Conservation (phyloP, 2,888 invertebrate species). For the Lasioglossum marginatum region DNA sequence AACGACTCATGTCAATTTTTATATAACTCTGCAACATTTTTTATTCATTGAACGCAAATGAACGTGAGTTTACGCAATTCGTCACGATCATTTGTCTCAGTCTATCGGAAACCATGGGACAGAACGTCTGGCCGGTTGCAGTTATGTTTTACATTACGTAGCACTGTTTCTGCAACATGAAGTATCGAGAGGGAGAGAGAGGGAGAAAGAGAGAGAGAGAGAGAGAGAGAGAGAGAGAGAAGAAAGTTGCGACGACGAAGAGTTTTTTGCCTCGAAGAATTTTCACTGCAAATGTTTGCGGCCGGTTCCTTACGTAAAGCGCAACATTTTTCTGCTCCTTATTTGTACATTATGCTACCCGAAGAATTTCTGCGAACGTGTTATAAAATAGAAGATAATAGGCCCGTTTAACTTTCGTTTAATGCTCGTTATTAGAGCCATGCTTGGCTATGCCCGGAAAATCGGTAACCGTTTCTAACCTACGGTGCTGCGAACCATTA, state of each 20-base stretch:
- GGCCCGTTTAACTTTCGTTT: not conserved
- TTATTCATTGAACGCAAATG: slow-evolving; percentile 30
- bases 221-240: no score
- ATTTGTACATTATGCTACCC: not conserved
- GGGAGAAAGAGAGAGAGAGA: not conserved
- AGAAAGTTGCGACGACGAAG: no score
- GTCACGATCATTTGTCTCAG: not conserved
- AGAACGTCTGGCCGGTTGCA: slow-evolving; percentile 10
- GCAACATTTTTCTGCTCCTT: slow-evolving; percentile 21
- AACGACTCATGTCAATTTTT: not conserved
- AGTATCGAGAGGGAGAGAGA: slow-evolving; percentile 17
- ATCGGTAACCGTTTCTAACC: not conserved
- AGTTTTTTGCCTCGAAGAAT: slow-evolving; percentile 46
- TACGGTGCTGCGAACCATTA: not conserved
- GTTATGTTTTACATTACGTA: slow-evolving; percentile 49
- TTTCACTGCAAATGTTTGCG: slow-evolving; percentile 41
- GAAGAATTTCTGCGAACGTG: not conserved
- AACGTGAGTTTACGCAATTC: slow-evolving; percentile 29
- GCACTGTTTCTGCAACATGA: not conserved
- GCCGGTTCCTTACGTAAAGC: slow-evolving; percentile 46
- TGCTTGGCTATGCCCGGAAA: not conserved
- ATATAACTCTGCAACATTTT: not conserved
- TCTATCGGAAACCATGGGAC: not conserved
- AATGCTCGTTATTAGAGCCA: not conserved
- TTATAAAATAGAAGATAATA: slow-evolving; percentile 14